Base-by-base conservation (phyloP, 2,797 vertebrate species). In the Sebastes goodei region DNA sequence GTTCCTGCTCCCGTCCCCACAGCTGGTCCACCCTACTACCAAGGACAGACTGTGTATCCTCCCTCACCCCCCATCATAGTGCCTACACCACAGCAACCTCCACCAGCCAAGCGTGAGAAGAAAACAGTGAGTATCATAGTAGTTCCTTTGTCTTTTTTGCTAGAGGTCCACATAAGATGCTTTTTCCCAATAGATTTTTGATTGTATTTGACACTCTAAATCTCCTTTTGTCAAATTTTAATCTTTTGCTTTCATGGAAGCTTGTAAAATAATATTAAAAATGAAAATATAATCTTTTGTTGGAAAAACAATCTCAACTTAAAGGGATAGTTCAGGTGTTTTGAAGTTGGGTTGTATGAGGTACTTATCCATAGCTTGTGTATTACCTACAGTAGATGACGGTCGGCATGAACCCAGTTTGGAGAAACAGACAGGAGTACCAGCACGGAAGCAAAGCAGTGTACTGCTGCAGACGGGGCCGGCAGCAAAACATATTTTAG, bases 21-120 rank as follows among this genome's bases (percentile, higher is more conserved):
- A 92, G 96, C 95, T 95, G 97, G 97, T 71, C 94, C 97, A 2
- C 95, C 96, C 23, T 99, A 97, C 94, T 99, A 98, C 89, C 91
- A 96, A n/a, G 96, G 97, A 88, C 98, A 99, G 96, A 95, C 97
- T 20, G 97, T 99, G 87, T 99, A 98, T 94, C 96, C 96, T 92
- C 96, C 96, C 55, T 96, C 96, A 68, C 95, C 98, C 63, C 97
- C 98, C 86, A 98, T 99, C 95, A 98, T 99, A 95, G 97, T 99
- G 98, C 98, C 98, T 97, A 96, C 98, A 42, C 98, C 97, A 95
- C 98, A 98, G 94, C 97, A 95, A 94, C 97, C 96, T 90, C 98
- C 97, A 71, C 97, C 97, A 89, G 93, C 97, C 90, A 99, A 99
- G 93, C 97, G 98, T 73, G 98, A 99, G 95, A 99, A 99, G 90